Evolutionary conservation across 35 echinoderm and acorn worm species (phyloP).

Genomic region (Lytechinus variegatus): DNA sequence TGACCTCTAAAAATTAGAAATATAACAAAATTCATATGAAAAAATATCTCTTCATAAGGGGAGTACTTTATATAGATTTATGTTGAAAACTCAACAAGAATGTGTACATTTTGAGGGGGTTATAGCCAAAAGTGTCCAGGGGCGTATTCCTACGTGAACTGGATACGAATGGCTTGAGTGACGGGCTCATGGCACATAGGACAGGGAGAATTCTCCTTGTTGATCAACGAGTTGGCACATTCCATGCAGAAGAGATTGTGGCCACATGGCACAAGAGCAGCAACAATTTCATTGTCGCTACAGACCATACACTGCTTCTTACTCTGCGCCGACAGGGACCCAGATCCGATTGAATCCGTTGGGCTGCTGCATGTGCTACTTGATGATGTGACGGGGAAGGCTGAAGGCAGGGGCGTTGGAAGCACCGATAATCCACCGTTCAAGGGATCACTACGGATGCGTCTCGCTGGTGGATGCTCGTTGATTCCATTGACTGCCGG

Average conservation of each 20-base stretch:
- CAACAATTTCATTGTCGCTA: conserved; percentile 81
- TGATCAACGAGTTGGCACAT: conserved; percentile 87
- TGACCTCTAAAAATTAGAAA: conserved; percentile 72
- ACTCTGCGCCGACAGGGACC: conserved; percentile 62
- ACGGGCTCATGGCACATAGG: conserved; percentile 78
- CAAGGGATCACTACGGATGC: conserved; percentile 91
- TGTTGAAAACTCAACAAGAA: conserved; percentile 58
- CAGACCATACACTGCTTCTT: conserved; percentile 84
- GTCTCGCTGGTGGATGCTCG: conserved; percentile 91
- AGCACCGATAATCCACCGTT: conserved; percentile 76
- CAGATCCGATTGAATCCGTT: conserved; percentile 80
- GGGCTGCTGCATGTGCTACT: conserved; percentile 87
- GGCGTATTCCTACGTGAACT: conserved; percentile 68
- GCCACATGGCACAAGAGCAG: conserved; percentile 93
- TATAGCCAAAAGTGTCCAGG: conserved; percentile 61
- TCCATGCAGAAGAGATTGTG: conserved; percentile 99
- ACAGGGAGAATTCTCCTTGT: conserved; percentile 77
- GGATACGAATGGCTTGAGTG: conserved; percentile 95
- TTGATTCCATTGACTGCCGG: conserved; percentile 58
- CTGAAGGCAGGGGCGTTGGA: conserved; percentile 65
- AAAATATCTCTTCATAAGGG: conserved; percentile 51
- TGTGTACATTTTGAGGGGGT: conserved; percentile 59
- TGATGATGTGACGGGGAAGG: conserved; percentile 64
- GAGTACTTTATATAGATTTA: conserved; percentile 56
- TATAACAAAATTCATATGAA: conserved; percentile 67